phyloP scores from a whole-genome alignment of 2,888 invertebrate genomes.

The Dicycla oo region DNA sequence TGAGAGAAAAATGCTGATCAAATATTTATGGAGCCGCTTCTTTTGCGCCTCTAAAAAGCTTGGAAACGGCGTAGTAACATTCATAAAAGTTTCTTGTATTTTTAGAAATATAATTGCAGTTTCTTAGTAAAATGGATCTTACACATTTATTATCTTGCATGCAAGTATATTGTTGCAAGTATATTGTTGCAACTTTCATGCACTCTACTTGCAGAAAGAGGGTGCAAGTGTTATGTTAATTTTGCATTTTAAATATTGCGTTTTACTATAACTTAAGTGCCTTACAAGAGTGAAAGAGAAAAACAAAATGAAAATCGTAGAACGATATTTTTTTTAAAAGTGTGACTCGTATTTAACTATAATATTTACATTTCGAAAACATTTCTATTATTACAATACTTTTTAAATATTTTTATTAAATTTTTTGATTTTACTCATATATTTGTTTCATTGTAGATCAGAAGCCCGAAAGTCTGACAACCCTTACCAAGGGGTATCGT shows the following conservation, averaged over 20 bases:
- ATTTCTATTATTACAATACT: constrained; percentile 4
- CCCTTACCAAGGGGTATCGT: not conserved
- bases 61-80: not conserved
- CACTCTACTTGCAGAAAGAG: constrained; percentile 6
- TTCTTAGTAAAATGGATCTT: not conserved
- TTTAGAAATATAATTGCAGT: constrained; percentile 11
- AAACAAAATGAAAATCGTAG: not conserved
- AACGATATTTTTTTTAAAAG: not conserved
- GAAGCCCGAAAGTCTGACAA: no score
- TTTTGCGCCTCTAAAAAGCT: constrained; percentile 1
- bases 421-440: not conserved
- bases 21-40: no score
- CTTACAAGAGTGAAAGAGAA: not conserved
- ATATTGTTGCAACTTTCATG: not conserved
- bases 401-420: not conserved
- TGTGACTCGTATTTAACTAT: not conserved
- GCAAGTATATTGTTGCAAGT: not conserved
- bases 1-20: not conserved
- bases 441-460: no score
- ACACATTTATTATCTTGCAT: constrained; percentile 1
- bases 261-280: not conserved
- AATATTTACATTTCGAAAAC: constrained; percentile 31
- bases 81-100: not conserved
- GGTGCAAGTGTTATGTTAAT: not conserved
- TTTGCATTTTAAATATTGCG: not conserved